These are phyloP conservation scores for Tympanoctomys barrerae DNA, from an alignment of 2,797 vertebrate genomes.

Conservation along the genomic window DNA sequence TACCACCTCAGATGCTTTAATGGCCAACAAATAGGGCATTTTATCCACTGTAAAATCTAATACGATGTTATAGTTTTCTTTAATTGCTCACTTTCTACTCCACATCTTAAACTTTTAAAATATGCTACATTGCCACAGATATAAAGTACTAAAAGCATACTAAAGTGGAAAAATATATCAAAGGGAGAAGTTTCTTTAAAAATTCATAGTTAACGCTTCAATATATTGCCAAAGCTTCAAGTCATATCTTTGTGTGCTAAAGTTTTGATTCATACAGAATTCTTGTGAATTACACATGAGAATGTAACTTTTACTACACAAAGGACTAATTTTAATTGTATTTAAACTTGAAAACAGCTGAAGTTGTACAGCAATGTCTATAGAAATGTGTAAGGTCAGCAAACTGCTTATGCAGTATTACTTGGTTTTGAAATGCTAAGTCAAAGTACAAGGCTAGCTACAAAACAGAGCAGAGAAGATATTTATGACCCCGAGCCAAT, in stretches of 20 bases:
- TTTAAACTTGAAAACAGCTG: not conserved
- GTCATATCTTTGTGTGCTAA: not conserved
- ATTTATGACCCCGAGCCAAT: not conserved
- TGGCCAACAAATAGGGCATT: not conserved
- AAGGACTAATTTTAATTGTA: conserved; percentile 16
- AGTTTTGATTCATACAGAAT: not conserved
- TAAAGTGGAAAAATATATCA: not conserved
- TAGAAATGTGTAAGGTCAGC: not conserved
- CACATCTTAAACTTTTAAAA: not conserved
- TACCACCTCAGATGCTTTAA: not conserved
- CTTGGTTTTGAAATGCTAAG: not conserved
- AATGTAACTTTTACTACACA: not conserved
- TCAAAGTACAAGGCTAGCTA: not conserved
- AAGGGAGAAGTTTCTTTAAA: not conserved
- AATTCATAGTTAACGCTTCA: not conserved
- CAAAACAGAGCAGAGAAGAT: not conserved
- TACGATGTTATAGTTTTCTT: not conserved
- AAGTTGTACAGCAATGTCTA: not conserved
- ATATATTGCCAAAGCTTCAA: not conserved
- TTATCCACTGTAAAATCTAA: conserved; percentile 26
- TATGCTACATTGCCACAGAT: not conserved
- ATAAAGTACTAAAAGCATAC: not conserved
- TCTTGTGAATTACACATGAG: not conserved
- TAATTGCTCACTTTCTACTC: not conserved
- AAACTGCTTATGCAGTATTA: not conserved